Conservation (phyloP, 2,113 vertebrate genomes). For the Halcyon senegalensis region DNA sequence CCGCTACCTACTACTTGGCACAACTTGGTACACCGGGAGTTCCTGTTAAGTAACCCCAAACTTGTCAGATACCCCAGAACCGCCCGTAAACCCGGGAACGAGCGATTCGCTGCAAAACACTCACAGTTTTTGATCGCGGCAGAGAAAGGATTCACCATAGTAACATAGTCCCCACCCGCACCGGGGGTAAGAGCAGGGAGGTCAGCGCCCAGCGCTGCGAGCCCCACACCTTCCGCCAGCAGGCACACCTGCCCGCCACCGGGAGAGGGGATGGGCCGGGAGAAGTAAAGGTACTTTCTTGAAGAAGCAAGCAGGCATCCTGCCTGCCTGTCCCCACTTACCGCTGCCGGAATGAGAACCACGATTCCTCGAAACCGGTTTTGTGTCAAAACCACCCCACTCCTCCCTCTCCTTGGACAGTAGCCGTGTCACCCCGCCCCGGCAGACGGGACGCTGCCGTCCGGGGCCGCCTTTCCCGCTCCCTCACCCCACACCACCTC, state of each 20-base stretch:
- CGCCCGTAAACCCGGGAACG: background rate
- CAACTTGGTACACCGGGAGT: background rate
- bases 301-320: background rate
- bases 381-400: background rate
- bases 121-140: background rate
- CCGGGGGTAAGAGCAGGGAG: background rate
- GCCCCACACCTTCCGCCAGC: background rate
- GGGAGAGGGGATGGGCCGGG: background rate
- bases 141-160: background rate
- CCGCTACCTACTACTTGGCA: background rate
- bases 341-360: background rate
- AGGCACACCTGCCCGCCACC: background rate
- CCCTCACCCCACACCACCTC: background rate
- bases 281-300: background rate
- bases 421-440: background rate
- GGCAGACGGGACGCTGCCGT: background rate
- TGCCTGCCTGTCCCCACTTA: background rate
- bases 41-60: background rate
- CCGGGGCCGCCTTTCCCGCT: background rate
- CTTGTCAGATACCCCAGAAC: background rate
- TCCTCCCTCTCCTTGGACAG: background rate
- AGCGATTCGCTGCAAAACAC: background rate
- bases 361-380: accelerated
- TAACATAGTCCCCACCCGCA: background rate
- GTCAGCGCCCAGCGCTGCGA: background rate